phyloP scores from a whole-genome alignment of 2,797 vertebrate genomes.

The Enteromius paludinosus region DNA sequence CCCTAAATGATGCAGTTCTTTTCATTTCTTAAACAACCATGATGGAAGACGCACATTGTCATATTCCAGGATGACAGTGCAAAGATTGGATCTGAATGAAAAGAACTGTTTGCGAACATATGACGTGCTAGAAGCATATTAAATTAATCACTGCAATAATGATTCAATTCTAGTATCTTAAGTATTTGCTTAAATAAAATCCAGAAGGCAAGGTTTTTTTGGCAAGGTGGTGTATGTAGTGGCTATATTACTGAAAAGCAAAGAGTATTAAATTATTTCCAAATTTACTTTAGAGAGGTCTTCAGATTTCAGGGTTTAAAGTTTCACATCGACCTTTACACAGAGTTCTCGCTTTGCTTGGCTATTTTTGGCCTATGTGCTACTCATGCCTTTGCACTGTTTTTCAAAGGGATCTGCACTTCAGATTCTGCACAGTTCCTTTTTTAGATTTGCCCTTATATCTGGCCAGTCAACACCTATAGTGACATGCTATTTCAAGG shows the following conservation, averaged over 20 bases:
- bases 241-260: conserved; percentile 27
- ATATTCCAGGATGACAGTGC: not conserved
- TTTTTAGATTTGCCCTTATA: conserved; percentile 20
- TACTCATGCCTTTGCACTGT: conserved; percentile 65
- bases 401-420: conserved; percentile 66
- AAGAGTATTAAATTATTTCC: not conserved
- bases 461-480: not conserved
- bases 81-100: not conserved
- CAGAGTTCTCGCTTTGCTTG: conserved; percentile 71
- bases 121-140: not conserved
- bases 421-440: conserved; percentile 3
- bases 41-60: not conserved
- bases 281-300: conserved; percentile 17
- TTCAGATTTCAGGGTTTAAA: conserved; percentile 43
- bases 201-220: not conserved
- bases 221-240: not conserved
- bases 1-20: not conserved
- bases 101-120: not conserved
- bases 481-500: not conserved
- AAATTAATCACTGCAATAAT: not conserved
- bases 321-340: conserved; percentile 78
- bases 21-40: not conserved
- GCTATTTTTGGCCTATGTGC: conserved; percentile 74
- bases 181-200: not conserved
- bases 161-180: not conserved